Base-by-base conservation (phyloP, 2,797 vertebrate genomes). In the Aotus griseimembra region DNA sequence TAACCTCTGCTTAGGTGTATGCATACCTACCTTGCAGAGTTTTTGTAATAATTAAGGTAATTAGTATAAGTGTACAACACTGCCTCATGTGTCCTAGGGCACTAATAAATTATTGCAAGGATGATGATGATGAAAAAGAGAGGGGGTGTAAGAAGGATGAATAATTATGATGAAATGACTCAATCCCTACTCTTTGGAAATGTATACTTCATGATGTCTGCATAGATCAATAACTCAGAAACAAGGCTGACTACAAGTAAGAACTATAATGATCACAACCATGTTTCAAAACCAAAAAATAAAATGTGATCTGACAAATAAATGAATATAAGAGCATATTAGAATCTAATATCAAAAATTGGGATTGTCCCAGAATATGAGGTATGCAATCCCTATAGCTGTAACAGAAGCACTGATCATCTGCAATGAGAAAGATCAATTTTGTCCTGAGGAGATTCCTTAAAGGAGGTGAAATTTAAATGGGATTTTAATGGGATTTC, bases 91-190 rank as follows among this genome's bases (percentile, higher is more conserved):
- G 39, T 72, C 64, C 33, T 73, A 76, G 36, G 72, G 20, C 52
- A 77, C 64, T 19, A 70, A 48, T 75, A 80, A 95, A 13, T 84
- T 58, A 72, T 94, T 96, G 19, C 67, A 94, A 94, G 44, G 30
- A 67, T 72, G 36, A 82, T 55, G 4, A 89, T 64, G 36, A 87
- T 80, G 61, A 77, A 67, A 76, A 67, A 72, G 8, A 57, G 11
- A 77, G 28, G 4, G 5, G 4, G 55, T 84, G 30, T 6, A 70
- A 14, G 15, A 85, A 70, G 55, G 6, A 52, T 24, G 15, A 61
- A 44, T 52, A 57, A 50, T 46, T 92, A 24, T 72, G 67, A 70
- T 90, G 33, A 61, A 61, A 77, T 70, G 46, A 81, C 7, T 5
- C 64, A 86, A 58, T n/a, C 77, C 15, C 17, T 28, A 20, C 15